These are phyloP conservation scores for Acleris cristana DNA, from an alignment of 2,888 invertebrate species.

Conservation along the genomic window DNA sequence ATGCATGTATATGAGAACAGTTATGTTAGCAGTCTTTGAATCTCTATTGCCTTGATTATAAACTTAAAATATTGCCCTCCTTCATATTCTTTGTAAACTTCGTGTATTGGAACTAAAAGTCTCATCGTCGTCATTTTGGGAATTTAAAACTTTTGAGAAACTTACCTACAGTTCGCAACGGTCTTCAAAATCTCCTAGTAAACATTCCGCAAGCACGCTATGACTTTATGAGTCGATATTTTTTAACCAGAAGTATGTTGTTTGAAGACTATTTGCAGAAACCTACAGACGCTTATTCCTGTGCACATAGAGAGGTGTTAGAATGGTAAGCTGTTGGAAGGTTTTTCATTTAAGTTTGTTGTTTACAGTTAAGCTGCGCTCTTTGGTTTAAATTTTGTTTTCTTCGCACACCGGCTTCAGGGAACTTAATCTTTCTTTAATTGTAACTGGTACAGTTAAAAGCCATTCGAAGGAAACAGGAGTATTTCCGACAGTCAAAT, in stretches of 20 bases:
- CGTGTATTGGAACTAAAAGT: slow-evolving; percentile 13
- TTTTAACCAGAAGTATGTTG: neutral
- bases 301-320: slow-evolving; percentile 22
- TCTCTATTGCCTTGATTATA: too few species aligned
- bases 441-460: slow-evolving; percentile 15
- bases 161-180: slow-evolving; percentile 11
- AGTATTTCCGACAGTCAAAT: neutral
- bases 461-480: neutral
- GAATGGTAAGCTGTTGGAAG: slow-evolving; percentile 30
- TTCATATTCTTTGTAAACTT: slow-evolving; percentile 14
- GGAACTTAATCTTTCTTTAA: neutral
- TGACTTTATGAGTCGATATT: neutral
- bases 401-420: slow-evolving; percentile 11
- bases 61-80: slow-evolving; percentile 12
- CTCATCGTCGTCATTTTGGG: neutral
- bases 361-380: slow-evolving; percentile 27
- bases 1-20: too few species aligned
- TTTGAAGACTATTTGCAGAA: slow-evolving; percentile 1
- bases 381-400: slow-evolving; percentile 22
- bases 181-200: neutral
- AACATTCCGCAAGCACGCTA: slow-evolving; percentile 14
- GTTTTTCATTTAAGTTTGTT: slow-evolving; percentile 35
- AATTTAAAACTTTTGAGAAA: slow-evolving; percentile 20
- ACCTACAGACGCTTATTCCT: slow-evolving; percentile 17
- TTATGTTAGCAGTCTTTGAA: too few species aligned